A percentile compares a stretch with the other conserved stretches of the same genome.
phyloP scores from a whole-genome alignment of 2,113 vertebrate genomes.

The Pachyramphus minor region DNA sequence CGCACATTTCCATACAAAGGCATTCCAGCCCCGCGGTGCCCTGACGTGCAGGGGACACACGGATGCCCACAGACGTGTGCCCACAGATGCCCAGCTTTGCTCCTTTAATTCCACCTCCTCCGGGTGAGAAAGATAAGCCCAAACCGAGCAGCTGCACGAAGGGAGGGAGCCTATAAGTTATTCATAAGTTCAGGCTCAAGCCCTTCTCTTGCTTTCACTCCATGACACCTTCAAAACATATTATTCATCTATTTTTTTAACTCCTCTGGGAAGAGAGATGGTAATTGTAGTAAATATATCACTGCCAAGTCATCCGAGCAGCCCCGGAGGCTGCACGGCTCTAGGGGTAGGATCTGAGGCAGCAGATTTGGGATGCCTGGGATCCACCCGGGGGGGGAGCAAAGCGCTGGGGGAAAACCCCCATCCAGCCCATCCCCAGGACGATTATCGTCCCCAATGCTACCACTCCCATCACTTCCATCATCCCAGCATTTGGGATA shows the following conservation, averaged over 20 bases:
- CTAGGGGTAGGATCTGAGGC: neutral
- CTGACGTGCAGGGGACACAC: neutral
- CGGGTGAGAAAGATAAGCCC: slow-evolving; percentile 60
- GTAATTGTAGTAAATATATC: slow-evolving; percentile 62
- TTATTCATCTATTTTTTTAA: slow-evolving; percentile 49
- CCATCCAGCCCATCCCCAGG: rapidly evolving
- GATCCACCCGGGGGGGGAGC: neutral
- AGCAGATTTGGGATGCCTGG: neutral
- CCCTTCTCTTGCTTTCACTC: slow-evolving; percentile 55
- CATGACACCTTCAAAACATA: slow-evolving; percentile 59
- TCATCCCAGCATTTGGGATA: rapidly evolving
- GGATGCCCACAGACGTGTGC: neutral
- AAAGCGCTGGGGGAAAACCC: neutral
- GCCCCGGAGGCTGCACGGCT: neutral
- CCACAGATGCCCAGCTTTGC: neutral
- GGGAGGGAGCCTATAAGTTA: slow-evolving; percentile 68
- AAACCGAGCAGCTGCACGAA: slow-evolving; percentile 53
- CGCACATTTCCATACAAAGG: neutral
- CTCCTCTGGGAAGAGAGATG: slow-evolving; percentile 37
- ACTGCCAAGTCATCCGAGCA: slow-evolving; percentile 24
- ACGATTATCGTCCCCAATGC: rapidly evolving
- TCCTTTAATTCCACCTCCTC: slow-evolving; percentile 62
- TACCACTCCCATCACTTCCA: neutral
- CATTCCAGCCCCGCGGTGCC: neutral
- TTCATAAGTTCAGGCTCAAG: slow-evolving; percentile 64